These are phyloP conservation scores for Tapirus terrestris DNA, from an alignment of 2,113 vertebrate genomes.

Conservation along the genomic window DNA sequence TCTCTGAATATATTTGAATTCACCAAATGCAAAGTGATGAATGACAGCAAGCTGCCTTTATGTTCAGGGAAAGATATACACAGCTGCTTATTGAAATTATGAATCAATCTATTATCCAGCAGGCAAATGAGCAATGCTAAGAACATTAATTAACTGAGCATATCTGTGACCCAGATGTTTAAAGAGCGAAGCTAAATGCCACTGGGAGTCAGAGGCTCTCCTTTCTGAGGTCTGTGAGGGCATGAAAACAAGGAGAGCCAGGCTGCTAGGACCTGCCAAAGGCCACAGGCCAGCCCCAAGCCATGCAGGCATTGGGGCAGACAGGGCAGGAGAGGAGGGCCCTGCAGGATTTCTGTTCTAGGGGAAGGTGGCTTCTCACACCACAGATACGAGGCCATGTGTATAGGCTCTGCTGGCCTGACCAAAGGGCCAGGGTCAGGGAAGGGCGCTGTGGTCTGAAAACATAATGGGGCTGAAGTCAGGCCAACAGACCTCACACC, in stretches of 20 bases:
- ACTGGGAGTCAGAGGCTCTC: slow-evolving; percentile 64
- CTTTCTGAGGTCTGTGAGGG: neutral
- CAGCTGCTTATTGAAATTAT: slow-evolving; percentile 84
- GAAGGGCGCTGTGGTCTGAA: neutral
- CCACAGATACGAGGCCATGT: neutral
- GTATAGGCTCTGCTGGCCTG: neutral
- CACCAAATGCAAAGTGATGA: slow-evolving; percentile 66
- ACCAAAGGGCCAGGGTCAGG: neutral
- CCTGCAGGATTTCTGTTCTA: neutral
- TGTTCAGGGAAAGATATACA: slow-evolving; percentile 77
- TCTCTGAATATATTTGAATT: slow-evolving; percentile 71
- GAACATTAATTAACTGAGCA: slow-evolving; percentile 83
- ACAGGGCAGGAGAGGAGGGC: neutral
- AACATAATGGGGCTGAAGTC: neutral
- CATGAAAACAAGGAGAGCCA: neutral
- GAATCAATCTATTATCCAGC: slow-evolving; percentile 83
- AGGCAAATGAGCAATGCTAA: slow-evolving; percentile 78
- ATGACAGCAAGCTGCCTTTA: slow-evolving; percentile 73
- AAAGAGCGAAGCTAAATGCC: slow-evolving; percentile 74
- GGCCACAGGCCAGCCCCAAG: neutral
- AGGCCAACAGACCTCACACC: neutral
- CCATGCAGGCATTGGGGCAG: neutral
- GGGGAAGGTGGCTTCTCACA: neutral
- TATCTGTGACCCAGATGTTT: slow-evolving; percentile 85
- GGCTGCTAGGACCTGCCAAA: neutral